A percentile compares a stretch with the other conserved stretches of the same genome.
Evolutionary conservation across 1,140 invertebrate genomes (phyloP).

Genomic region (Penaeus vannamei): DNA sequence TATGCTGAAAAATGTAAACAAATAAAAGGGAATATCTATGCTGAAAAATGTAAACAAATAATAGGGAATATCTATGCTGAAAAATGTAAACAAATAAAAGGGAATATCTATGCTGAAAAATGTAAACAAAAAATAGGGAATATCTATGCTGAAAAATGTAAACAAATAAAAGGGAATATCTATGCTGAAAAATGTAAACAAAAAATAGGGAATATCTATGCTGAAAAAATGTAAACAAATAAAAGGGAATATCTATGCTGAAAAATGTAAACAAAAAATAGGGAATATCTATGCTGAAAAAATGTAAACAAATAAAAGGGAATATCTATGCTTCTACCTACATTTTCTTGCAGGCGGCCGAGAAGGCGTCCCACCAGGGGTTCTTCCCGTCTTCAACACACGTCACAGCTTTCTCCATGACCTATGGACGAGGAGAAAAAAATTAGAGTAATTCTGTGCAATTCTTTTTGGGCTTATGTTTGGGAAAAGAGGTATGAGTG

Average conservation of each 20-base stretch:
- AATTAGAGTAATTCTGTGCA: not conserved
- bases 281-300: no score
- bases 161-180: no score
- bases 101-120: no score
- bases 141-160: not conserved
- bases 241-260: no score
- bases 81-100: not conserved
- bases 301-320: not conserved
- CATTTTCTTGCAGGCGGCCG: constrained; percentile 64
- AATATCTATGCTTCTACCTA: constrained; percentile 21
- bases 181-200: not conserved
- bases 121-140: no score
- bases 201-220: no score
- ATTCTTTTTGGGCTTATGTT: no score
- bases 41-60: not conserved
- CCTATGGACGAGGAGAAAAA: not conserved
- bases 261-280: not conserved
- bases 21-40: no score
- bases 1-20: not conserved
- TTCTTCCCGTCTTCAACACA: constrained; percentile 64
- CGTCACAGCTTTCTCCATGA: constrained; percentile 44
- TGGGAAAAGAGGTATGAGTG: no score
- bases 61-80: no score
- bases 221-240: no score
- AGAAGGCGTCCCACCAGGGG: constrained; percentile 66